These are phyloP conservation scores for Smittia sp. DNA, from an alignment of 2,888 invertebrate genomes.

Conservation along the genomic window DNA sequence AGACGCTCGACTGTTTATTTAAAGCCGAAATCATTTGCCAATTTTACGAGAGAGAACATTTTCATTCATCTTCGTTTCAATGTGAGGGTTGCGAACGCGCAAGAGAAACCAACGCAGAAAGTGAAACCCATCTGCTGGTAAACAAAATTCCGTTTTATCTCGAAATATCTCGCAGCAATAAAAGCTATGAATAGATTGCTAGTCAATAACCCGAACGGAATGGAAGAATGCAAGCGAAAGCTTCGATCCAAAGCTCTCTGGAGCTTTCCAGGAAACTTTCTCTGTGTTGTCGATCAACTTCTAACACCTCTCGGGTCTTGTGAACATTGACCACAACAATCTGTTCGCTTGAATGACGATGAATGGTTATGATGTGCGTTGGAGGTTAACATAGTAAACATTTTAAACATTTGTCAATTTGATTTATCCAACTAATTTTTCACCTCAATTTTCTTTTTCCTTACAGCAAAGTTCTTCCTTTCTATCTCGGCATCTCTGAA, in stretches of 20 bases:
- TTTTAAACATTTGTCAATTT: neutral
- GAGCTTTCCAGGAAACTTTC: too few species aligned
- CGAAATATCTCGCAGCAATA: too few species aligned
- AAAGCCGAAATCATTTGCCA: neutral
- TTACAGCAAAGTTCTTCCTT: constrained; percentile 28
- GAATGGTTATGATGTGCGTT: neutral
- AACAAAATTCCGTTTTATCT: too few species aligned
- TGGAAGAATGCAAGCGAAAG: neutral
- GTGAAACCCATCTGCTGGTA: too few species aligned
- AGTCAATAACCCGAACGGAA: too few species aligned
- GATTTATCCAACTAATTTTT: neutral
- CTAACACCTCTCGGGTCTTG: too few species aligned
- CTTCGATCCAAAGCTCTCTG: neutral
- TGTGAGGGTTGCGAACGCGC: neutral
- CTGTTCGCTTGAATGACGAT: too few species aligned
- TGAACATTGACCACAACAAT: too few species aligned
- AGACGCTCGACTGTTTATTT: neutral
- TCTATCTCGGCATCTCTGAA: constrained; percentile 60
- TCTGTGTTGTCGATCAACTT: too few species aligned
- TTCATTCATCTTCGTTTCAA: neutral
- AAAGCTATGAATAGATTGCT: too few species aligned
- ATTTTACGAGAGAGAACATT: neutral
- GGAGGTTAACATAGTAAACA: neutral
- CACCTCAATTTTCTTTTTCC: neutral
- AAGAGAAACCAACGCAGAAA: neutral